Percentiles rank a stretch among this genome's conserved stretches.
Conservation (phyloP, 2,797 vertebrate genomes). For the Nothura maculosa region DNA sequence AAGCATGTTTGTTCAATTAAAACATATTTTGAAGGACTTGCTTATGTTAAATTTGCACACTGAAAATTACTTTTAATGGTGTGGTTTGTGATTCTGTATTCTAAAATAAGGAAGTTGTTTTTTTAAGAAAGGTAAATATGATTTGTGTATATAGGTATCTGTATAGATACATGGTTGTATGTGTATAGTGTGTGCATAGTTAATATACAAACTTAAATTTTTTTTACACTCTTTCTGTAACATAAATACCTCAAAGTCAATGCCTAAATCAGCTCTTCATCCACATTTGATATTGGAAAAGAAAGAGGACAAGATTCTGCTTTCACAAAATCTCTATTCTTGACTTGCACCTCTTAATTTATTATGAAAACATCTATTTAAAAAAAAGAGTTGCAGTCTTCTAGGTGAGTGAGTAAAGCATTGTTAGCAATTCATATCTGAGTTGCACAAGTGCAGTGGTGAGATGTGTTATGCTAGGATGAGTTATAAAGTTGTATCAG, state of each 20-base stretch:
- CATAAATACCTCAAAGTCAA: not conserved
- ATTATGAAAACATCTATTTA: not conserved
- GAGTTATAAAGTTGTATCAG: not conserved
- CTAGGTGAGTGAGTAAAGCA: not conserved
- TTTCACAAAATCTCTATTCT: fast-evolving
- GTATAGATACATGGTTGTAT: not conserved
- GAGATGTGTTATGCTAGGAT: not conserved
- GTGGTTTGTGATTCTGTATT: not conserved
- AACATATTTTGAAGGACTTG: not conserved
- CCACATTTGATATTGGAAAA: not conserved
- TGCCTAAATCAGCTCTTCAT: not conserved
- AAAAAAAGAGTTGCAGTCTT: not conserved
- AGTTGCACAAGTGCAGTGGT: not conserved
- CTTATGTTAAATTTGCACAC: not conserved
- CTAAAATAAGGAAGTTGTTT: not conserved
- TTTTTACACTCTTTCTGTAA: not conserved
- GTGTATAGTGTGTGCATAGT: not conserved
- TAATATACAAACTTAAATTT: not conserved
- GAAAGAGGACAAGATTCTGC: not conserved
- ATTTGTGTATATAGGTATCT: not conserved
- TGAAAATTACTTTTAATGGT: not conserved
- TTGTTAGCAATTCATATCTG: not conserved
- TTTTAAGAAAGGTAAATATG: not conserved
- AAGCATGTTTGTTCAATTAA: not conserved
- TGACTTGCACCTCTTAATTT: not conserved